Evolutionary conservation across 2,797 vertebrate species (phyloP), one percentile per base, ranked within the genome.

Genomic region (Sciaenops ocellatus): DNA sequence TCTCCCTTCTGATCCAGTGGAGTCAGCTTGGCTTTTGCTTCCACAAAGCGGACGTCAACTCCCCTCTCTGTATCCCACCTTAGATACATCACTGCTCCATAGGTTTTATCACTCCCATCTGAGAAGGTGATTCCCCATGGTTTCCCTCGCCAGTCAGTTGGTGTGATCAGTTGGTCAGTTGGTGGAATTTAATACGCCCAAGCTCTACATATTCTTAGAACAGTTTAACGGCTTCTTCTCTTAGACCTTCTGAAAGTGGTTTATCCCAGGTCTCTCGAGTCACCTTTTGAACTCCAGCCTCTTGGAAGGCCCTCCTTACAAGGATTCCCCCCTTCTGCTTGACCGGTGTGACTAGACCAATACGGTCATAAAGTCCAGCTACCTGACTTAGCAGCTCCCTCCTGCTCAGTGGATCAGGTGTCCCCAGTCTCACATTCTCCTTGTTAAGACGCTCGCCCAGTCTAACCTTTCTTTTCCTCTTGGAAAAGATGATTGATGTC

Each of bases 41-140:
- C 54, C 16, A 56, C 15, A 2, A 56, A 50, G 24, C 0, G 3
- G 0, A 73, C 16, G 1, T 28, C 38, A 20, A 3, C 22, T 34
- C 4, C 7, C 11, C 13, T 6, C 7, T 0, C 0, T n/a, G 30
- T 34, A 3, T 62, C 41, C 65, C 24, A 69, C 0, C 41, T 6
- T 5, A 69, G 6, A 3, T 69, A 73, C 3, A 73, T 13, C 3
- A 73, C 71, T 20, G 55, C 30, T 0, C 73, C 54, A 42, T 59
- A 76, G 15, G 63, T 15, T 0, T 54, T 12, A 1, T 13, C 28
- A 8, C 66, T 76, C 5, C 74, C 48, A 9, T 63, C 57, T 1
- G 74, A 77, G 26, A 77, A 69, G 0, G 65, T 76, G 13, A 76
- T 61, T 2, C 62, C 73, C 41, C 42, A 66, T 3, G 54, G 63